Conservation (phyloP, 2,888 invertebrate genomes). For the Oxytorus armatus region DNA sequence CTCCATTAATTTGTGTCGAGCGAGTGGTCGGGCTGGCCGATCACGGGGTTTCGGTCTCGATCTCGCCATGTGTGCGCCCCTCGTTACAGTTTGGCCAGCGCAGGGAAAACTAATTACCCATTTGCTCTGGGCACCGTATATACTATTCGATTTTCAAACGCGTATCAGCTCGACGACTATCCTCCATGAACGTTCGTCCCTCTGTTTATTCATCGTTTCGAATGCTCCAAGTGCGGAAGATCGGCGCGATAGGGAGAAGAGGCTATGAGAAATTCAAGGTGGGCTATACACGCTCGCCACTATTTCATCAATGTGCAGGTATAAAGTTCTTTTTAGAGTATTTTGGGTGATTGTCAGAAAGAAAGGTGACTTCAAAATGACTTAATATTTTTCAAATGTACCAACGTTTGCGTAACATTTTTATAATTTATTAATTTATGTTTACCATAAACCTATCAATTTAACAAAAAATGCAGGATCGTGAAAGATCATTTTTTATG, state of each 20-base stretch:
- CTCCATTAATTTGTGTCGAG: conserved; percentile 69
- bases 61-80: not conserved
- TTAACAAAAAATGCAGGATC: too few relatives aligned
- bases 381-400: too few relatives aligned
- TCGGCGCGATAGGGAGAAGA: too few relatives aligned
- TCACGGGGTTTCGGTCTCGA: conserved; percentile 21
- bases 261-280: not conserved
- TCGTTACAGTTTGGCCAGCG: conserved; percentile 20
- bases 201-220: not conserved
- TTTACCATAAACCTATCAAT: too few relatives aligned
- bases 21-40: conserved; percentile 6
- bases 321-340: not conserved
- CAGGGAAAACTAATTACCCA: conserved; percentile 47
- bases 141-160: conserved; percentile 5
- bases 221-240: not conserved
- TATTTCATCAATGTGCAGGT: not conserved
- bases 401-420: too few relatives aligned
- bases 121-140: conserved; percentile 14
- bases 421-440: too few relatives aligned
- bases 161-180: not conserved
- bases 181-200: not conserved
- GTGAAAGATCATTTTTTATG: too few relatives aligned
- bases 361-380: too few relatives aligned
- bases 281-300: not conserved
- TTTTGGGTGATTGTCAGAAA: too few relatives aligned